Evolutionary conservation across 2,113 vertebrate species (phyloP), one percentile per base, ranked within the genome.

Genomic region (Myiopsitta monachus): DNA sequence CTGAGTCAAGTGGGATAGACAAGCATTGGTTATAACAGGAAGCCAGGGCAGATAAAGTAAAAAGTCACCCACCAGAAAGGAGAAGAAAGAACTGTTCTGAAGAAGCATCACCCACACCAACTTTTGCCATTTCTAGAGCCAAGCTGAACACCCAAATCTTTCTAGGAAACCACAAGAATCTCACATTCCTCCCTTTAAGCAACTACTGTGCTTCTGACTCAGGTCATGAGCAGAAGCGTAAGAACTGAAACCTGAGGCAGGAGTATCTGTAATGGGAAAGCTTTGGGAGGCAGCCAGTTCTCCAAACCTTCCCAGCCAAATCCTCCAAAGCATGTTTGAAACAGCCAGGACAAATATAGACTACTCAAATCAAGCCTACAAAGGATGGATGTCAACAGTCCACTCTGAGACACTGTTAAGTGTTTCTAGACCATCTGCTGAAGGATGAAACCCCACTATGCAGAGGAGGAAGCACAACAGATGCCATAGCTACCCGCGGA

Each of bases 401-500:
- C 82, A 46, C 55, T 47, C 57, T 1, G 19, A 88, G 52, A 67
- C 17, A 79, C 59, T 59, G 30, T 15, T 92, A 86, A 81, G 23
- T 43, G 19, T 67, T 95, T 92, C 64, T 87, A 72, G 43, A 83
- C 76, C 80, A 95, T 75, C 80, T 88, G 84, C 67, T 90, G 75
- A 47, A 81, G 16, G 46, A 74, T 36, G 31, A 86, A 80, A 78
- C 21, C 46, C 54, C 0, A 0, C 38, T 44, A 51, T 67, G 87
- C 62, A 80, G 41, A 84, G 51, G n/a, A 76, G n/a, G 18, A 31
- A 76, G 49, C 62, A 49, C 67, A 66, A 43, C 54, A 74, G 36
- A 43, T 31, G 33, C 69, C 72, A 51, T 3, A 1, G 6, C 36
- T 75, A 33, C 55, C 46, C 43, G 30, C 0, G 1, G 38, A 23